phyloP scores from a whole-genome alignment of 2,113 vertebrate genomes.

The Capreolus pygargus region DNA sequence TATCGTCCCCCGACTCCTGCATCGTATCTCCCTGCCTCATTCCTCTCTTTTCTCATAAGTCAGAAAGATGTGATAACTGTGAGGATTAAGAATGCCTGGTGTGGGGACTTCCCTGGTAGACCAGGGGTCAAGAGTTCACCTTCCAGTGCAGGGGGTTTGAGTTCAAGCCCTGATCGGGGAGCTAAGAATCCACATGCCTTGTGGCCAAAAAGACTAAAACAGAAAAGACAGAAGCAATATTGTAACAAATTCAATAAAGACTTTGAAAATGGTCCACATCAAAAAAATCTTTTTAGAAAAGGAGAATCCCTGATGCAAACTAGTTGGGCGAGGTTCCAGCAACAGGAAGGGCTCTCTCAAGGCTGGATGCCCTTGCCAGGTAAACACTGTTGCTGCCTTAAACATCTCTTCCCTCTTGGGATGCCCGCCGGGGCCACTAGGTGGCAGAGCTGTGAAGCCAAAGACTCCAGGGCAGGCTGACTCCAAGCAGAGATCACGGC shows the following conservation, averaged over 20 bases:
- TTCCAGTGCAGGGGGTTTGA: accelerated
- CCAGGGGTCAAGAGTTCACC: not conserved
- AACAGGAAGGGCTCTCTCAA: not conserved
- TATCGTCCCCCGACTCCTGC: accelerated
- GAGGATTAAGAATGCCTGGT: not conserved
- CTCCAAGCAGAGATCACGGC: not conserved
- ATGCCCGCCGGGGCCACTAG: not conserved
- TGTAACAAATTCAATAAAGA: not conserved
- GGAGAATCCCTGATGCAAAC: not conserved
- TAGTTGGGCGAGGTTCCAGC: not conserved
- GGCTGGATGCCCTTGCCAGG: accelerated
- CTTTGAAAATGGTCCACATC: not conserved
- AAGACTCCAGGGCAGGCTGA: not conserved
- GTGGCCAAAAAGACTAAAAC: not conserved
- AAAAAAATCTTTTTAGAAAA: not conserved
- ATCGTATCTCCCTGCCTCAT: accelerated
- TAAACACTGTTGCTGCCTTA: too few species aligned
- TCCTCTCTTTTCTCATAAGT: not conserved
- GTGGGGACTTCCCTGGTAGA: not conserved
- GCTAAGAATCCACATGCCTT: not conserved
- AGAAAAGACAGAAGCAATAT: not conserved
- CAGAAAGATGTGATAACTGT: not conserved
- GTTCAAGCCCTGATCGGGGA: not conserved
- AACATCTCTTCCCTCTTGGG: not conserved
- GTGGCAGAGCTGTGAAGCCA: constrained; percentile 41